Base-by-base conservation (phyloP, 2,797 vertebrate species). In the Sebastes baramenuke region DNA sequence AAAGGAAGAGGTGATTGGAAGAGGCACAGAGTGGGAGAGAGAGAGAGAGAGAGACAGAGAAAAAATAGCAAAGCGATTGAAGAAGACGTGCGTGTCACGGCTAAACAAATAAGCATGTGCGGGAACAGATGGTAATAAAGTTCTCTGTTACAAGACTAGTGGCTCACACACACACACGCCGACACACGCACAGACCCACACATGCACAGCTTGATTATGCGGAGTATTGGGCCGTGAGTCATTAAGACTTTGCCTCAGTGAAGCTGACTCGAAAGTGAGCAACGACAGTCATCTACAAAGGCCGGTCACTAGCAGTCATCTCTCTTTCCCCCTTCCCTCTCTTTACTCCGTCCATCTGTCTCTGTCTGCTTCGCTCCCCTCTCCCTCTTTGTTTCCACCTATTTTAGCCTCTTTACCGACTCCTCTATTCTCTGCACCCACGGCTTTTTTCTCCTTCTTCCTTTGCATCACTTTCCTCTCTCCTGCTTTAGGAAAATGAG, bases 21-120 rank as follows among this genome's bases (percentile, higher is more conserved):
- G 84, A 83, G 82, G 81, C 85, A 75, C 78, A 67, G 71, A 88
- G 86, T 22, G 77, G 46, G 71, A 83, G 82, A 84, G 80, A 1
- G 34, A 83, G 75, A 77, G 1, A 36, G 5, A 84, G 79, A 79
- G 32, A 61, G 42, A 42, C 1, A 42, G 38, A 84, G 75, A 79
- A 85, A 90, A 88, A 92, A 88, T 68, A 87, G 88, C 82, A 80
- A 82, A 80, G 75, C 79, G 76, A 91, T 93, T 91, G 91, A 94
- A 94, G 90, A 88, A 91, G 92, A 93, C 88, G 38, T 87, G 89
- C 75, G 60, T 93, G 93, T 92, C 93, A 93, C 75, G 66, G 90
- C 90, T 92, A 93, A 93, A 93, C 92, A 95, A 95, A 94, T 93
- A 93, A 94, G 91, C 94, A 95, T 93, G 93, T 93, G 93, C 87